Percentiles rank a stretch among this genome's conserved stretches.
These are phyloP conservation scores for Cyprinodon diabolis DNA, from an alignment of 2,797 vertebrate genomes.

Conservation along the genomic window DNA sequence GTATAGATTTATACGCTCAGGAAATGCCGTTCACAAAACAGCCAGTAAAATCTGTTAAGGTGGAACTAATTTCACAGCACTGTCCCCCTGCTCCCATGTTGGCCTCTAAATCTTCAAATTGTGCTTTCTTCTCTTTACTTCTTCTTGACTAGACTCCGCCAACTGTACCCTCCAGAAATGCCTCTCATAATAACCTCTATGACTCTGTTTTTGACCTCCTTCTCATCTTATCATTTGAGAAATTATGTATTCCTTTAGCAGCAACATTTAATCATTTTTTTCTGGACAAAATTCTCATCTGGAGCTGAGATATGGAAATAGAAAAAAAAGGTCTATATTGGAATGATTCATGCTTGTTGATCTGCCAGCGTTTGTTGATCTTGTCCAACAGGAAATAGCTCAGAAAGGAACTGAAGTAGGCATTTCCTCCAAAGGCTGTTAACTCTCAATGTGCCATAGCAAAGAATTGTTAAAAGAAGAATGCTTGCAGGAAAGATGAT, in stretches of 20 bases:
- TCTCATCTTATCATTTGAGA: slow-evolving; percentile 6
- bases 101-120: not conserved
- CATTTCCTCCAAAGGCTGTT: slow-evolving; percentile 67
- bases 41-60: too few relatives aligned
- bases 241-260: slow-evolving; percentile 8
- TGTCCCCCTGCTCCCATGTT: too few relatives aligned
- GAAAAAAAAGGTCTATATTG: slow-evolving; percentile 11
- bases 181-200: not conserved
- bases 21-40: too few relatives aligned
- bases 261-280: slow-evolving; percentile 20
- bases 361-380: slow-evolving; percentile 51
- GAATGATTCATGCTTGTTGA: slow-evolving; percentile 67
- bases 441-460: slow-evolving; percentile 51
- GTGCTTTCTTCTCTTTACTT: not conserved
- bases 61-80: not conserved
- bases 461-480: not conserved
- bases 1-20: too few relatives aligned
- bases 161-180: slow-evolving; percentile 4
- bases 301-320: slow-evolving; percentile 13
- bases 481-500: not conserved
- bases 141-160: slow-evolving; percentile 2
- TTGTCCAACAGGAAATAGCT: slow-evolving; percentile 74
- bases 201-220: slow-evolving; percentile 40
- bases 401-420: slow-evolving; percentile 63
- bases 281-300: slow-evolving; percentile 37